Percentiles rank a stretch among this genome's conserved stretches.
Conservation (phyloP, 2,113 vertebrate genomes). For the Romanogobio albipinnatus region DNA sequence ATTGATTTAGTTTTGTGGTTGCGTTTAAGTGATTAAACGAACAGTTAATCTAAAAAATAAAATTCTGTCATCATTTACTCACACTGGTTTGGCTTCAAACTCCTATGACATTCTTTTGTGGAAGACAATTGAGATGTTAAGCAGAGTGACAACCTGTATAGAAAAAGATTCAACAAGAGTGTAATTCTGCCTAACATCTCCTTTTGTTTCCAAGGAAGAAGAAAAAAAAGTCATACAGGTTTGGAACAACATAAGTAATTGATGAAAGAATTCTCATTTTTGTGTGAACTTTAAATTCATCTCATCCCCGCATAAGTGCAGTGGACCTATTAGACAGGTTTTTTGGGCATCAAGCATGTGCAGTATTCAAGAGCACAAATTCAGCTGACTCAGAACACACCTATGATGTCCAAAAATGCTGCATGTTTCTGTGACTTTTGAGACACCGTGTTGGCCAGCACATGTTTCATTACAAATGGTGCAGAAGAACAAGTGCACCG, state of each 20-base stretch:
- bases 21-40: constrained; percentile 24
- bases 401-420: not conserved
- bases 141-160: not conserved
- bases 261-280: not conserved
- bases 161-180: not conserved
- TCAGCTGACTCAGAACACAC: not conserved
- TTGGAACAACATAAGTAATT: not conserved
- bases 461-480: not conserved
- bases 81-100: not conserved
- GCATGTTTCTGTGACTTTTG: not conserved
- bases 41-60: not conserved
- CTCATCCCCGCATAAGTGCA: not conserved
- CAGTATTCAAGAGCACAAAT: not conserved
- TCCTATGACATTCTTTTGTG: not conserved
- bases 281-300: not conserved
- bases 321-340: not conserved
- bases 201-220: not conserved
- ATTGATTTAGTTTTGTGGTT: constrained; percentile 26
- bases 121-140: not conserved
- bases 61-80: not conserved
- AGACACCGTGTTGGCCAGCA: not conserved
- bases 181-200: not conserved
- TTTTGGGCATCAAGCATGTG: constrained; percentile 9
- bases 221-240: not conserved
- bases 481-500: not conserved